Evolutionary conservation across 2,888 invertebrate species (phyloP).

Genomic region (Drosophila silvestris): DNA sequence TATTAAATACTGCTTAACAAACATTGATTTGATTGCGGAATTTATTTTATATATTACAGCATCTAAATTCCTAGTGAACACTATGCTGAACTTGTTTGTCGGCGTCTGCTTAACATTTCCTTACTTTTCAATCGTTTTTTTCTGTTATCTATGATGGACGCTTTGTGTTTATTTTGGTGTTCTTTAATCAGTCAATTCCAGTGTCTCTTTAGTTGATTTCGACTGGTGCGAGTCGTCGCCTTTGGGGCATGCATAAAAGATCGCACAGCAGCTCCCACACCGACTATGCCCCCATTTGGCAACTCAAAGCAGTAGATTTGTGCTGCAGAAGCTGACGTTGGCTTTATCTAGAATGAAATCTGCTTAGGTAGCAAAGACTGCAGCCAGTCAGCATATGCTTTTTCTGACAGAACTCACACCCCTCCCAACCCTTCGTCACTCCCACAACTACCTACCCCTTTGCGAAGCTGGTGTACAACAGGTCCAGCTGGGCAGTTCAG

Average conservation of each 20-base stretch:
- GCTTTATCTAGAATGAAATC: conserved; percentile 76
- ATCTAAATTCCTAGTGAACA: not conserved
- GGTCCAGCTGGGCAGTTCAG: conserved; percentile 36
- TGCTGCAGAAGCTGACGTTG: conserved; percentile 64
- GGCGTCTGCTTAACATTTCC: conserved; percentile 5
- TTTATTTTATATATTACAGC: not conserved
- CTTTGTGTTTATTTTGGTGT: conserved; percentile 13
- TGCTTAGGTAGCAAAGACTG: conserved; percentile 68
- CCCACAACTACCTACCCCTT: not conserved
- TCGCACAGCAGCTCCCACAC: conserved; percentile 16
- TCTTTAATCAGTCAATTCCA: conserved; percentile 23
- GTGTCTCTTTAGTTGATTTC: conserved; percentile 42
- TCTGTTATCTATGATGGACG: conserved; percentile 37
- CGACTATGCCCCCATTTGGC: not conserved
- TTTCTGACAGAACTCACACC: not conserved
- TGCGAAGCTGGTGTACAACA: conserved; percentile 4
- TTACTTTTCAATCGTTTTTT: conserved; percentile 43
- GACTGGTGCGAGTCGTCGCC: conserved; percentile 27
- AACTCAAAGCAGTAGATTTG: conserved; percentile 59
- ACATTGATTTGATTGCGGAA: not conserved
- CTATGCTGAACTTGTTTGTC: not conserved
- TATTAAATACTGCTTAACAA: not conserved
- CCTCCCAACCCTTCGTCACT: not conserved
- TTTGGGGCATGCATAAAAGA: conserved; percentile 56
- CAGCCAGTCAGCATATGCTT: conserved; percentile 34